Conservation (phyloP, 1,140 invertebrate genomes). For the Meloidogyne exigua region DNA sequence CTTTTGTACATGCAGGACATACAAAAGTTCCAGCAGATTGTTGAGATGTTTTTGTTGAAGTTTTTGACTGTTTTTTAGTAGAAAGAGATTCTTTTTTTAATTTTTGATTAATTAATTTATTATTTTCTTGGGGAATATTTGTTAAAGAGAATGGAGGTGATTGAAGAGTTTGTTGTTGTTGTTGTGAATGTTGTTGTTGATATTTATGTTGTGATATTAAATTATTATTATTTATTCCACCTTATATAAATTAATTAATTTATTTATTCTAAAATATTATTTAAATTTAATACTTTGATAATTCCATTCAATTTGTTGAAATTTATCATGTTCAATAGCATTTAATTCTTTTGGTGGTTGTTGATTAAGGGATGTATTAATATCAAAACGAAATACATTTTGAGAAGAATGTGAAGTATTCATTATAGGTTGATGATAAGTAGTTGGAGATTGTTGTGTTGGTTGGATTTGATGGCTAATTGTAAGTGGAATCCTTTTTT, state of each 20-base stretch:
- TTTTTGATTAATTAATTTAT: neutral
- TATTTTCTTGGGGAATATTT: neutral
- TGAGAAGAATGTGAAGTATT: neutral
- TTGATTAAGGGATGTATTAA: neutral
- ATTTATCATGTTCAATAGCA: neutral
- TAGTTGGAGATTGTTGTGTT: conserved; percentile 7
- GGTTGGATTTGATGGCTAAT: neutral
- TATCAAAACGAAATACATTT: conserved; percentile 1
- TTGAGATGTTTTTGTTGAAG: neutral
- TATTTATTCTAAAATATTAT: neutral
- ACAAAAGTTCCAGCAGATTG: conserved; percentile 13
- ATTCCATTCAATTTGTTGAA: conserved; percentile 1
- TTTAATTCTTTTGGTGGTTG: neutral
- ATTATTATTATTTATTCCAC: neutral
- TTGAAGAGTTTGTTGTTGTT: neutral
- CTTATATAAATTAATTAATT: neutral
- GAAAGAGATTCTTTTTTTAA: neutral
- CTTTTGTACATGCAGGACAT: conserved; percentile 1
- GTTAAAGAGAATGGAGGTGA: neutral
- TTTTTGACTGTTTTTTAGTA: neutral
- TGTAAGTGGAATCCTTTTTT: conserved; percentile 1
- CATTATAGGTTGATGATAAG: conserved; percentile 1
- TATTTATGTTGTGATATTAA: neutral
- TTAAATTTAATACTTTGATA: neutral
- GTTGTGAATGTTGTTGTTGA: neutral